Percentiles rank a stretch among this genome's conserved stretches.
phyloP scores from a whole-genome alignment of 2,797 vertebrate genomes.

The Chelon labrosus region DNA sequence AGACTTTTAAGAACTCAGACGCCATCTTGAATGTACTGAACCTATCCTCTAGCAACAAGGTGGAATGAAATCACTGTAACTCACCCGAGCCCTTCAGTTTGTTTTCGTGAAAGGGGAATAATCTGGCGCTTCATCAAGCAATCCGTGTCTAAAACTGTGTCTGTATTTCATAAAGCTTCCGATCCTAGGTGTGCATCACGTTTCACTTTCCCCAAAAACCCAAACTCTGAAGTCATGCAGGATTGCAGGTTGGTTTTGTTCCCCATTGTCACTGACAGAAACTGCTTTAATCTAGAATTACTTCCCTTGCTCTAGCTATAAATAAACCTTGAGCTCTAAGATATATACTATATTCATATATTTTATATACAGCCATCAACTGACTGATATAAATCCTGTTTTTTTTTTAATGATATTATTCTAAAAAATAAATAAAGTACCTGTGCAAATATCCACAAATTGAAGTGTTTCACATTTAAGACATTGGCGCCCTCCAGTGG shows the following conservation, averaged over 20 bases:
- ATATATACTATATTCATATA: slow-evolving; percentile 90
- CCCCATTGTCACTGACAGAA: slow-evolving; percentile 85
- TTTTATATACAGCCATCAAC: slow-evolving; percentile 86
- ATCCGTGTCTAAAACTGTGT: slow-evolving; percentile 51
- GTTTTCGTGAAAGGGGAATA: slow-evolving; percentile 52
- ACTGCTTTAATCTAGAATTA: slow-evolving; percentile 85
- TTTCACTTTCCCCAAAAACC: slow-evolving; percentile 64
- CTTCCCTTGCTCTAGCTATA: slow-evolving; percentile 88
- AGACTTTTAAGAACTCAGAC: slow-evolving; percentile 45
- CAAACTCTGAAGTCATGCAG: slow-evolving; percentile 85
- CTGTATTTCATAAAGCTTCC: slow-evolving; percentile 71
- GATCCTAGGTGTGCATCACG: slow-evolving; percentile 70
- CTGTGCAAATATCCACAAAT: slow-evolving; percentile 92
- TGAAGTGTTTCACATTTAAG: slow-evolving; percentile 91
- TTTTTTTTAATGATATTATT: slow-evolving; percentile 87
- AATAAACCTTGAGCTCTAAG: slow-evolving; percentile 91
- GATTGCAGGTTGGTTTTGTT: slow-evolving; percentile 85
- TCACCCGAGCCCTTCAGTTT: slow-evolving; percentile 53
- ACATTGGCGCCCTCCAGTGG: slow-evolving; percentile 88
- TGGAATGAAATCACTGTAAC: slow-evolving; percentile 53
- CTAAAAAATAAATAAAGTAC: slow-evolving; percentile 91
- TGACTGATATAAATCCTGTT: slow-evolving; percentile 88
- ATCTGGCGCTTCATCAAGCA: slow-evolving; percentile 49
- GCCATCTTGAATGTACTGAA: slow-evolving; percentile 35
- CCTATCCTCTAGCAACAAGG: slow-evolving; percentile 48